Conservation (phyloP, 1,140 invertebrate species). For the Notospermus geniculatus region DNA sequence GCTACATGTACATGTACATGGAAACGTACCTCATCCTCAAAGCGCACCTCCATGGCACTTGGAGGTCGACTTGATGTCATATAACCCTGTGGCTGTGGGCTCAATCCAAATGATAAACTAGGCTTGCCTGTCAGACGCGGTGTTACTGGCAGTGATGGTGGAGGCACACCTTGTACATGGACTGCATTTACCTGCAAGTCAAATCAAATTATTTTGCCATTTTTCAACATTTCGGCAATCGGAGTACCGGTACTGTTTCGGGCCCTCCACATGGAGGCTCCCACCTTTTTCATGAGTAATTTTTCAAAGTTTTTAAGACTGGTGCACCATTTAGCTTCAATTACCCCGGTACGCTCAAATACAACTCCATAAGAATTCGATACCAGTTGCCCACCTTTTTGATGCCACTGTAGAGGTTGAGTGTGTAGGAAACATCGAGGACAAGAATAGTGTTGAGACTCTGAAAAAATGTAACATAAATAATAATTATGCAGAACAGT, state of each 20-base stretch:
- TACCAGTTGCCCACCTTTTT: conserved; percentile 39
- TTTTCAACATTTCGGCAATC: too few relatives aligned
- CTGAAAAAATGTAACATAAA: conserved; percentile 44
- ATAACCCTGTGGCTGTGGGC: conserved; percentile 53
- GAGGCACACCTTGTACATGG: conserved; percentile 71
- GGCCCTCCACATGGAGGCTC: too few relatives aligned
- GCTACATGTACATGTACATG: not conserved
- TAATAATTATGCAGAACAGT: not conserved
- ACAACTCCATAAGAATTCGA: not conserved
- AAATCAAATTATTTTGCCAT: not conserved
- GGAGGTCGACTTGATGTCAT: conserved; percentile 61
- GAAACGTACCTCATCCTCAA: conserved; percentile 62
- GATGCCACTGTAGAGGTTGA: conserved; percentile 83
- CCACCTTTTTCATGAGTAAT: too few relatives aligned
- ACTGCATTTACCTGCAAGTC: conserved; percentile 74
- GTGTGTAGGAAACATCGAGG: conserved; percentile 72
- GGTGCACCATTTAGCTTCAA: too few relatives aligned
- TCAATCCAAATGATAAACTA: conserved; percentile 7
- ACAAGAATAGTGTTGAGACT: conserved; percentile 77
- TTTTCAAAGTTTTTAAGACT: too few relatives aligned
- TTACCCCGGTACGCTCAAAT: too few relatives aligned
- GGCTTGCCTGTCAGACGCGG: not conserved
- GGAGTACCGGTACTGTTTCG: too few relatives aligned
- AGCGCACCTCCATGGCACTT: conserved; percentile 60
- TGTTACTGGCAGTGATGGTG: conserved; percentile 26